Conservation (phyloP, 2,113 vertebrate genomes). For the Corynorhinus townsendii region DNA sequence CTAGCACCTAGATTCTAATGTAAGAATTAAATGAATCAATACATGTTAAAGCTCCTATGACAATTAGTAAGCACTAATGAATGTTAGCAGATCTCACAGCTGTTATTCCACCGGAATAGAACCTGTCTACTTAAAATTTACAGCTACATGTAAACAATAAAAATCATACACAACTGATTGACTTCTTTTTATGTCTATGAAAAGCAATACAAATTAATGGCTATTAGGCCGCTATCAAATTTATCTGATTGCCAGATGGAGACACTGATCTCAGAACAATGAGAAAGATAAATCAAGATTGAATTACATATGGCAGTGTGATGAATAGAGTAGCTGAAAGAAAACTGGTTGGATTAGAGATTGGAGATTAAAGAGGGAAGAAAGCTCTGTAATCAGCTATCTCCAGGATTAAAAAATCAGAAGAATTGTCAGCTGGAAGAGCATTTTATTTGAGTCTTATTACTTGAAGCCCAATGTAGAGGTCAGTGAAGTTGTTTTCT, state of each 20-base stretch:
- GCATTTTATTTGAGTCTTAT: not conserved
- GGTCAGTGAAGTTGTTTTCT: not conserved
- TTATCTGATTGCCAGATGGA: not conserved
- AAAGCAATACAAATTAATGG: not conserved
- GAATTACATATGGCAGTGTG: not conserved
- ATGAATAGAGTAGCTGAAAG: not conserved
- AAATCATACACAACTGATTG: not conserved
- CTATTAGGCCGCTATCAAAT: not conserved
- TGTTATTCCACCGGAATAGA: not conserved
- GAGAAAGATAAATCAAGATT: not conserved
- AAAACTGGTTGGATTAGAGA: not conserved
- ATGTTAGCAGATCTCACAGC: not conserved
- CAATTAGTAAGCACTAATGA: not conserved
- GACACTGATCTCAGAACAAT: not conserved
- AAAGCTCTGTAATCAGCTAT: not conserved
- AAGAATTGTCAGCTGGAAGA: not conserved
- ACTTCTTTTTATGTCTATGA: not conserved
- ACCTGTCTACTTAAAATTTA: not conserved
- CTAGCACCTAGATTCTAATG: not conserved
- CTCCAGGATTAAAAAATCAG: not conserved
- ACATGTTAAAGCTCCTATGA: not conserved
- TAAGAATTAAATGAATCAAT: not conserved
- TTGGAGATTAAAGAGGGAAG: not conserved
- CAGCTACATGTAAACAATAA: not conserved
- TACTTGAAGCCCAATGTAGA: not conserved